Base-by-base conservation (phyloP, 2,113 vertebrate genomes). In the Gasterosteus nipponicus region DNA sequence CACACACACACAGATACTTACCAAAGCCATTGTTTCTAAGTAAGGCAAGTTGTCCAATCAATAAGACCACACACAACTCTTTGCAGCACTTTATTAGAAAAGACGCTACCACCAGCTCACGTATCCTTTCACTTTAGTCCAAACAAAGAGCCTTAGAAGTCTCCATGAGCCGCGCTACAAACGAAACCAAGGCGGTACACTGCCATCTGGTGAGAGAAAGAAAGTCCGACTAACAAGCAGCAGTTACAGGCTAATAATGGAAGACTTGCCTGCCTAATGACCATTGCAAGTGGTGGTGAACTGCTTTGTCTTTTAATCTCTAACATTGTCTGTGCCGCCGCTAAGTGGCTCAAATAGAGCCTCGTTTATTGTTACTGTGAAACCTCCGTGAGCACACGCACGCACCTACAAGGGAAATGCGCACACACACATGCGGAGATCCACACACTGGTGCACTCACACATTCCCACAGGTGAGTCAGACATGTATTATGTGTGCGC, bases 121-220 rank as follows among this genome's bases (percentile, higher is more conserved):
- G 77, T 82, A 78, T 72, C 60, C 71, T 78, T 68, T 83, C 70
- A 67, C 81, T 91, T 90, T 74, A 88, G 83, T 83, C 79, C 64
- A 79, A 71, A 72, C 72, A 86, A 70, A 87, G 72, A 83, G 80
- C 68, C 78, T 59, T 56, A 66, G 86, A 85, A 15, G 16, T 71
- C 81, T 81, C 80, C 81, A 68, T 61, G 53, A 85, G 80, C 78
- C 46, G 66, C 11, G 59, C 64, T 73, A 58, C 38, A 31, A 47
- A 26, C 51, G 77, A 54, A 91, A 82, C 77, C 73, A 73, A 93
- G 87, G 94, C 58, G 79, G 87, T 87, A 94, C 90, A 94, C 91
- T 94, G 93, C 94, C 94, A 94, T 92, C 94, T 94, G 90, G 92
- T 94, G 94, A 89, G 82, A 67, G 81, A 83, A 89, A 70, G 46